phyloP scores from a whole-genome alignment of 2,797 vertebrate genomes.

The Pogoniulus pusillus region DNA sequence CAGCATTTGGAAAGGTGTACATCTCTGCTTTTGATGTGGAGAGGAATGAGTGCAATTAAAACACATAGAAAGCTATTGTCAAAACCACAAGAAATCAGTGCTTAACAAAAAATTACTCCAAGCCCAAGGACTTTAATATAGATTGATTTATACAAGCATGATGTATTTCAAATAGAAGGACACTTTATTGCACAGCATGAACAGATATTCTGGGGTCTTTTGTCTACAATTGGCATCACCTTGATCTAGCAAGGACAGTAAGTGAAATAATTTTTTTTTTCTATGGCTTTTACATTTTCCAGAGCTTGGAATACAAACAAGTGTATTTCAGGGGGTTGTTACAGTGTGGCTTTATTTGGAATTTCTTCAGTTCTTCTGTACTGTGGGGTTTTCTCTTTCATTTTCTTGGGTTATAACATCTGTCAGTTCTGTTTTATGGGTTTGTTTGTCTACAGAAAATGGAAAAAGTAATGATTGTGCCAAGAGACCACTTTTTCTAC shows the following conservation, averaged over 20 bases:
- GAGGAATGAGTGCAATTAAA: not conserved
- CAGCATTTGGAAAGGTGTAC: not conserved
- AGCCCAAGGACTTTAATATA: not conserved
- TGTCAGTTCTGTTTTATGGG: conserved; percentile 60
- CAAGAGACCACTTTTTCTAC: conserved; percentile 37
- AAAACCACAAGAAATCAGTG: not conserved
- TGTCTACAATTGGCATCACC: not conserved
- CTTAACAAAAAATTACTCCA: too few relatives aligned
- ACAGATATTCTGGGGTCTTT: not conserved
- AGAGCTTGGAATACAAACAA: not conserved
- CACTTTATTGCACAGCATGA: not conserved
- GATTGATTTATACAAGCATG: not conserved
- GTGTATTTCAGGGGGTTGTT: not conserved
- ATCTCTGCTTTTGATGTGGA: not conserved
- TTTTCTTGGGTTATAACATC: conserved; percentile 63
- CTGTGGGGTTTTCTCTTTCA: conserved; percentile 40
- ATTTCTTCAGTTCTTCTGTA: conserved; percentile 18
- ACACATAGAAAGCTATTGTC: not conserved
- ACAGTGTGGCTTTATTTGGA: conserved; percentile 9
- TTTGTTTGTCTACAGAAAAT: conserved; percentile 70
- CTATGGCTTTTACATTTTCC: not conserved
- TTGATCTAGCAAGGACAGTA: not conserved
- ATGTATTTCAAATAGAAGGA: not conserved
- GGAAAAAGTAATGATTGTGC: conserved; percentile 59
- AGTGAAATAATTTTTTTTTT: not conserved